Conservation (phyloP, 2,113 vertebrate genomes). For the Sander vitreus region DNA sequence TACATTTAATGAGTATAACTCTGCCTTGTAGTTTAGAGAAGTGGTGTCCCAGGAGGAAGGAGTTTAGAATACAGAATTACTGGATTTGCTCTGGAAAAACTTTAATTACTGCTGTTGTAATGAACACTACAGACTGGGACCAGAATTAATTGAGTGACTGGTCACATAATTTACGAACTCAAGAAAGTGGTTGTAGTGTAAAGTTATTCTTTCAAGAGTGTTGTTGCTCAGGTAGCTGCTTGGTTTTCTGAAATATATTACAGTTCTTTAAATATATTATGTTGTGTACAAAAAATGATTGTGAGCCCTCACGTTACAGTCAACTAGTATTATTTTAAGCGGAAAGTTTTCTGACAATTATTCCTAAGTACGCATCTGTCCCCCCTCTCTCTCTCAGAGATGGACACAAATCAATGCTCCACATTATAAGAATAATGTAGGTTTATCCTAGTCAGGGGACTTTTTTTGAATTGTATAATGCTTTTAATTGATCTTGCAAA, state of each 20-base stretch:
- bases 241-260: background rate
- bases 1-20: too few species aligned
- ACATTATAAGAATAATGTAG: too few species aligned
- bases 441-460: too few species aligned
- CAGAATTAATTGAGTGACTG: too few species aligned
- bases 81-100: too few species aligned
- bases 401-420: too few species aligned
- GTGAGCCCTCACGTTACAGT: background rate
- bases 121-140: too few species aligned
- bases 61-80: too few species aligned
- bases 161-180: background rate
- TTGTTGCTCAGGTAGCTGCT: background rate
- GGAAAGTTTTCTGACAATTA: background rate
- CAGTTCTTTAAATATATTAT: background rate
- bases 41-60: background rate
- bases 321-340: background rate
- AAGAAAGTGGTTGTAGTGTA: background rate
- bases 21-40: background rate
- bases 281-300: background rate
- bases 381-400: too few species aligned
- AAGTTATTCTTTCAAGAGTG: background rate
- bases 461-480: too few species aligned
- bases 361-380: background rate
- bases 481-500: background rate
- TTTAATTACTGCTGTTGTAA: too few species aligned